phyloP scores from a whole-genome alignment of 2,888 invertebrate species.

The Lasioglossum marginatum region DNA sequence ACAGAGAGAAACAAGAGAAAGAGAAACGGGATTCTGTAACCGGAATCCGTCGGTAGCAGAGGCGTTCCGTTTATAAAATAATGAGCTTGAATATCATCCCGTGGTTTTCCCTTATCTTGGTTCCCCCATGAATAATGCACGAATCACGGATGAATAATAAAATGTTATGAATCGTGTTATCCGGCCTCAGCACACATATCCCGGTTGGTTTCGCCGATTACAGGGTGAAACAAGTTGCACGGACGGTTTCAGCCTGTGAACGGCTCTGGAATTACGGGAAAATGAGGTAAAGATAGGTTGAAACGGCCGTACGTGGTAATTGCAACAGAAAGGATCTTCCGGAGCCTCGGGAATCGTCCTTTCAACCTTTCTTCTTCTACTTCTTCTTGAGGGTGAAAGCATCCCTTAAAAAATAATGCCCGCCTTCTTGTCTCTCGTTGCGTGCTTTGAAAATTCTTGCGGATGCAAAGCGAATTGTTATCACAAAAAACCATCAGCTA shows the following conservation, averaged over 20 bases:
- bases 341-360: not conserved
- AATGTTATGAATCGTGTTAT: slow-evolving; percentile 36
- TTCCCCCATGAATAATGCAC: slow-evolving; percentile 51
- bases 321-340: not conserved
- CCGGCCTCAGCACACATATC: slow-evolving; percentile 11
- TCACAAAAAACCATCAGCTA: not conserved
- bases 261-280: not conserved
- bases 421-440: not conserved
- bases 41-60: slow-evolving; percentile 32
- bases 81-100: slow-evolving; percentile 53
- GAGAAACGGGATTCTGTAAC: not conserved
- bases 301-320: not conserved
- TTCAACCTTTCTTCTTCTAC: not conserved
- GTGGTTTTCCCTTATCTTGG: slow-evolving; percentile 11
- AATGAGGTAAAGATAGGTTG: not conserved
- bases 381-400: not conserved
- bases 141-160: slow-evolving; percentile 54
- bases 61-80: slow-evolving; percentile 49
- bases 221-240: not conserved
- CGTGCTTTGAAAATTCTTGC: not conserved
- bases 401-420: not conserved
- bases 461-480: not conserved
- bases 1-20: not conserved
- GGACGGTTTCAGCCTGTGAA: not conserved
- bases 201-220: slow-evolving; percentile 12